phyloP scores from a whole-genome alignment of 2,113 vertebrate genomes.

The Eublepharis macularius region DNA sequence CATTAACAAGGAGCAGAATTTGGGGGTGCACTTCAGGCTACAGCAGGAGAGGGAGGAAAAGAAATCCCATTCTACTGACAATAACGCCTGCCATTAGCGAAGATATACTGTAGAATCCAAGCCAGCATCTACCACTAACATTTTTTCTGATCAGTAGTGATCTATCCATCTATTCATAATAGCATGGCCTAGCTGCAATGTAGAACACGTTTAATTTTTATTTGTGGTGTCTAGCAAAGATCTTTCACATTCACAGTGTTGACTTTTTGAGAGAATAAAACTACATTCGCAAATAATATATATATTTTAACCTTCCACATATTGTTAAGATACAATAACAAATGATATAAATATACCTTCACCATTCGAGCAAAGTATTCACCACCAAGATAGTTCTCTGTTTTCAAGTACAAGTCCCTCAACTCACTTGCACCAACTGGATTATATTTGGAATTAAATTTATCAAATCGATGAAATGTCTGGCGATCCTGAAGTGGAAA shows the following conservation, averaged over 20 bases:
- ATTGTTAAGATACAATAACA: neutral
- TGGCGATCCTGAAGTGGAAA: conserved; percentile 85
- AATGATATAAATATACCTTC: conserved; percentile 78
- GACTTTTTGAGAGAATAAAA: neutral
- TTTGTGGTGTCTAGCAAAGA: neutral
- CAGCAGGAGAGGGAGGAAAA: too few relatives aligned
- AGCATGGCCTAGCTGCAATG: neutral
- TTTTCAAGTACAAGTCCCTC: conserved; percentile 94
- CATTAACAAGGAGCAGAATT: too few relatives aligned
- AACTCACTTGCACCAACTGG: conserved; percentile 96
- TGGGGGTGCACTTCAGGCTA: too few relatives aligned
- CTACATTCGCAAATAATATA: neutral
- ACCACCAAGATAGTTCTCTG: conserved; percentile 92
- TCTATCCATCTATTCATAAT: conserved; percentile 9
- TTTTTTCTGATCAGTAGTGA: too few relatives aligned
- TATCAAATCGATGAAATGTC: conserved; percentile 98
- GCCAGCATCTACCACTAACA: too few relatives aligned
- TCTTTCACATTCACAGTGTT: neutral
- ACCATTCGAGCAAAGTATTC: conserved; percentile 98
- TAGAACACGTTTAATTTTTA: neutral
- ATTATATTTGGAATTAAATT: conserved; percentile 99
- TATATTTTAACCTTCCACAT: neutral
- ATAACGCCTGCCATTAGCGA: too few relatives aligned
- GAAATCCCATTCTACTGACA: too few relatives aligned
- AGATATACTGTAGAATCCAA: too few relatives aligned